Base-by-base conservation (phyloP, 2,113 vertebrate genomes). In the Pholis gunnellus region DNA sequence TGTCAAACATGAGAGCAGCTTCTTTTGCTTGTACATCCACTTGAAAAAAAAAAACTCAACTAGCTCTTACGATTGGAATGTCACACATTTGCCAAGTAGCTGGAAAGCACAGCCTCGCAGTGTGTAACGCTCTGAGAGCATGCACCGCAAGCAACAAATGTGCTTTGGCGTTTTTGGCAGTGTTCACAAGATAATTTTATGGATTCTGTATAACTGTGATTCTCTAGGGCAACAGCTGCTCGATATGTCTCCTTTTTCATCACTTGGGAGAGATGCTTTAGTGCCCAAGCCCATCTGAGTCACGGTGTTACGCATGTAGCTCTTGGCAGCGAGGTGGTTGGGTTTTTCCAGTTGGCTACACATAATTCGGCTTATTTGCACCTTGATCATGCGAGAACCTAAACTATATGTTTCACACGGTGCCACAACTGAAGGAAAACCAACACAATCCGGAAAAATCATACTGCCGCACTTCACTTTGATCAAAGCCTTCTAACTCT, bases 201-300 rank as follows among this genome's bases (percentile, higher is more conserved):
- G 48, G 27, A 59, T 59, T 66, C 68, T 64, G 34, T 14, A 56
- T 65, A 40, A 72, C 64, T 77, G n/a, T 29, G 40, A 81, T 73
- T 42, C 29, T 75, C 57, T 63, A 70, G 64, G 42, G 63, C 74
- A 75, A 81, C 92, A 94, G 91, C 89, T 93, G 91, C 59, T 72
- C 31, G 29, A 73, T 82, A 83, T 89, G 65, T 84, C 65, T 75
- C 4, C 25, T 81, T 75, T 88, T 83, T 88, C 75, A 59, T 78
- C 52, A 5, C 61, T 79, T 67, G 48, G 54, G 34, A 81, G 38
- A 85, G 29, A 81, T 8, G 36, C 72, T 78, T 60, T 36, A 57
- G 34, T 88, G 27, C 61, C 59, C 14, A n/a, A 36, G 34, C 44
- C 40, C 31, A 50, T 76, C 84, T 87, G 91, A 65, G 31, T 87